A percentile compares a stretch with the other conserved stretches of the same genome.
These are phyloP conservation scores for Edolisoma coerulescens DNA, from an alignment of 2,113 vertebrate species.

Conservation along the genomic window DNA sequence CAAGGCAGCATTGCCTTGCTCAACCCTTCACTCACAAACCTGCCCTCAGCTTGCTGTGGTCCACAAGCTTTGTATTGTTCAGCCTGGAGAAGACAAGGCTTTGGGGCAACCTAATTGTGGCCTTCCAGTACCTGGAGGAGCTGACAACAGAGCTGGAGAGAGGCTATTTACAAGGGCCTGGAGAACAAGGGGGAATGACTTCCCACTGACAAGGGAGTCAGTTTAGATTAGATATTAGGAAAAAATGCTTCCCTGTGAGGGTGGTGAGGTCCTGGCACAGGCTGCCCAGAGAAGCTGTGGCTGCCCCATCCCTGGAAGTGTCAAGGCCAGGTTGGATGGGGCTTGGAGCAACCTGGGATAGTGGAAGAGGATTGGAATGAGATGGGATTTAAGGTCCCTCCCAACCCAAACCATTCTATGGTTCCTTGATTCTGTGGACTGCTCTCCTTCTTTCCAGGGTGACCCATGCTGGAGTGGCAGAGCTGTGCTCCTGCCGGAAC, in stretches of 20 bases:
- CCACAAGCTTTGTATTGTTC: neutral
- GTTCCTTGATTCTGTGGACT: neutral
- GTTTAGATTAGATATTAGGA: neutral
- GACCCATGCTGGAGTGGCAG: neutral
- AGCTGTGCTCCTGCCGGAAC: neutral
- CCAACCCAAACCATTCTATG: neutral
- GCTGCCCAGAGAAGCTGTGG: neutral
- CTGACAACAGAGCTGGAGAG: neutral
- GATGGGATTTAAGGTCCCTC: neutral
- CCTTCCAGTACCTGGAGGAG: neutral
- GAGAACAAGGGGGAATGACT: neutral
- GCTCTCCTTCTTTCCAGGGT: neutral
- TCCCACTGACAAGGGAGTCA: neutral
- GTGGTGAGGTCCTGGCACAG: neutral
- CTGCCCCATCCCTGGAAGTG: neutral
- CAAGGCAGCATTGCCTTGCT: fast-evolving
- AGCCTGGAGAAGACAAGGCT: neutral
- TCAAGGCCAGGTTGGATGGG: neutral
- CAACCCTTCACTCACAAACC: neutral
- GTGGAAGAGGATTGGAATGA: neutral
- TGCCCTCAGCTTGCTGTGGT: too few species aligned
- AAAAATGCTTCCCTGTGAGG: neutral
- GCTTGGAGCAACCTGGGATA: too few species aligned
- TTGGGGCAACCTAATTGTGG: neutral
- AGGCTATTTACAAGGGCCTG: neutral